Conservation (phyloP, 2,113 vertebrate genomes). For the Parus major region DNA sequence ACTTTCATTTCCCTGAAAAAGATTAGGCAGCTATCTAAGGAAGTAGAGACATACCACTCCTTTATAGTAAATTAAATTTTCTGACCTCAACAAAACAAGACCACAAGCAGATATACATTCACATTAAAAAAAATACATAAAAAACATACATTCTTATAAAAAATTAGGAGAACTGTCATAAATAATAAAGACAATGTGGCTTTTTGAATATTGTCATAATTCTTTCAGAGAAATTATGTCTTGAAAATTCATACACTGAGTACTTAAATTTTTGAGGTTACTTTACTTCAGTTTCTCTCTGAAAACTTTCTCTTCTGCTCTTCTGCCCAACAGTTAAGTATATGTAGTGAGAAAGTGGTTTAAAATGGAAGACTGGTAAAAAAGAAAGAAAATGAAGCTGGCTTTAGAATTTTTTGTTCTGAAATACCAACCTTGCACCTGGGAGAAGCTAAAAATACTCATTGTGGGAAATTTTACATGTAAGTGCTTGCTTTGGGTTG, state of each 20-base stretch:
- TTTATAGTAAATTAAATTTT: neutral
- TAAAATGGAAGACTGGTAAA: neutral
- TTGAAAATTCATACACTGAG: neutral
- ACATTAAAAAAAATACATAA: neutral
- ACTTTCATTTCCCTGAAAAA: neutral
- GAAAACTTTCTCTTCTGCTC: neutral
- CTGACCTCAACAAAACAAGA: neutral
- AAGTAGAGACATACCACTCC: neutral
- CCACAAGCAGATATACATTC: neutral
- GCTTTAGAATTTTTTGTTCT: neutral
- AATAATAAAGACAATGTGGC: neutral
- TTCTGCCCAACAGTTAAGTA: neutral
- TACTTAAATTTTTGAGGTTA: neutral
- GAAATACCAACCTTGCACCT: neutral
- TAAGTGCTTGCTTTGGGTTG: neutral
- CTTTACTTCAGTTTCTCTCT: neutral
- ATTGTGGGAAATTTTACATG: neutral
- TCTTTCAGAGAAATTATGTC: neutral
- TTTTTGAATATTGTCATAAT: neutral
- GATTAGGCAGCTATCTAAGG: neutral
- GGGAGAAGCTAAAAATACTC: neutral
- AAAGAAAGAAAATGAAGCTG: neutral
- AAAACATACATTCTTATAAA: neutral
- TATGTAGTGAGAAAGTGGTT: neutral
- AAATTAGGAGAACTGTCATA: neutral